A percentile compares a stretch with the other conserved stretches of the same genome.
phyloP scores from a whole-genome alignment of 1,140 invertebrate genomes.

The Philopotamus ludificatus region DNA sequence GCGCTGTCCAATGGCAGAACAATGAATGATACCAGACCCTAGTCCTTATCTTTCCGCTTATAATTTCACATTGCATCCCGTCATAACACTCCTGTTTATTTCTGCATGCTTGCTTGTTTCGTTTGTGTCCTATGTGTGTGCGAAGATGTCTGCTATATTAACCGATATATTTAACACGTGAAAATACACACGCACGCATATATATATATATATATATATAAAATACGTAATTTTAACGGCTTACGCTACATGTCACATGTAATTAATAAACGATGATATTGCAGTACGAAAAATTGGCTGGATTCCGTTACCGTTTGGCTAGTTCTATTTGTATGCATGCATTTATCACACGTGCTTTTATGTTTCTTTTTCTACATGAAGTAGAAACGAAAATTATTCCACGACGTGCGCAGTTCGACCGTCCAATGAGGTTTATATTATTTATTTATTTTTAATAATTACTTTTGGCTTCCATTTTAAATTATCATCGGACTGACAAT shows the following conservation, averaged over 20 bases:
- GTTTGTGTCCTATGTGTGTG: slow-evolving; percentile 10
- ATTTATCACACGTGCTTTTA: slow-evolving; percentile 35
- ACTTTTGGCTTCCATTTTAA: neutral
- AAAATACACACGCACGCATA: neutral
- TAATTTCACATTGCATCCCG: slow-evolving; percentile 22
- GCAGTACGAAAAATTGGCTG: slow-evolving; percentile 26
- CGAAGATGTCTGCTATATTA: neutral
- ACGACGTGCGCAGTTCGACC: no score
- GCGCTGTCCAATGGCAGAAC: slow-evolving; percentile 41
- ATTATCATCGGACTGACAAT: no score
- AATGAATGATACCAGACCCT: slow-evolving; percentile 42
- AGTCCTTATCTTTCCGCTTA: slow-evolving; percentile 37
- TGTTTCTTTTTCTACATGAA: slow-evolving; percentile 35
- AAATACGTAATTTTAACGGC: no score
- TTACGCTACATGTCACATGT: no score
- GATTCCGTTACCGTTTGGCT: slow-evolving; percentile 38
- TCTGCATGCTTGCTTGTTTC: slow-evolving; percentile 36
- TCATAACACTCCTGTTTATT: slow-evolving; percentile 27
- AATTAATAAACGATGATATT: no score
- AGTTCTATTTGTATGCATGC: slow-evolving; percentile 38
- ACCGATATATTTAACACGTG: neutral
- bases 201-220: no score
- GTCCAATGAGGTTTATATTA: slow-evolving; percentile 33
- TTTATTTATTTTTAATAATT: slow-evolving; percentile 30
- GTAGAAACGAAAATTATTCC: neutral